phyloP scores from a whole-genome alignment of 2,888 invertebrate genomes.

The Phania funesta region DNA sequence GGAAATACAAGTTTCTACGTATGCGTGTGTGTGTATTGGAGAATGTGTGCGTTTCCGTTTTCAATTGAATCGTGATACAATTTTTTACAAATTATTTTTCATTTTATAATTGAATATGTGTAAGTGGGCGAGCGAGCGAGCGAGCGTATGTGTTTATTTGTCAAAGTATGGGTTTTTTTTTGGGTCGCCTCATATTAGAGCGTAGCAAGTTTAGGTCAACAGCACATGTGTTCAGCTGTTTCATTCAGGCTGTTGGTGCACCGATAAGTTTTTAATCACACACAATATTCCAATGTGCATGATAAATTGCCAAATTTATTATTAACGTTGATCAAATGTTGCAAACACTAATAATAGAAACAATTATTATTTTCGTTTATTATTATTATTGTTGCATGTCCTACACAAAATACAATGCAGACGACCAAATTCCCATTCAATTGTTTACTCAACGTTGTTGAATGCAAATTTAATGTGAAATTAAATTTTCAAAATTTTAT shows the following conservation, averaged over 20 bases:
- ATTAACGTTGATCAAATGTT: slow-evolving; percentile 35
- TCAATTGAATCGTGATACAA: slow-evolving; percentile 60
- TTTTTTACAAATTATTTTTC: slow-evolving; percentile 40
- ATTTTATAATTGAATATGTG: slow-evolving; percentile 26
- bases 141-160: background rate
- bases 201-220: slow-evolving; percentile 45
- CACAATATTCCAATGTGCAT: slow-evolving; percentile 44
- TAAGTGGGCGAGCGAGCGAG: background rate
- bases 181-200: background rate
- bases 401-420: background rate
- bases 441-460: background rate
- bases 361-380: slow-evolving; percentile 14
- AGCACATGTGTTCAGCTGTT: slow-evolving; percentile 39
- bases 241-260: slow-evolving; percentile 53
- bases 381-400: slow-evolving; percentile 3
- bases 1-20: background rate
- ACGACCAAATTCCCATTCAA: slow-evolving; percentile 1
- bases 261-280: slow-evolving; percentile 56
- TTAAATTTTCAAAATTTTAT: background rate
- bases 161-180: background rate
- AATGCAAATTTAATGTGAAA: background rate
- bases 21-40: background rate
- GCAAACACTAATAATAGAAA: slow-evolving; percentile 14
- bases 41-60: slow-evolving; percentile 45
- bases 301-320: slow-evolving; percentile 63